Base-by-base conservation (phyloP, 1,140 invertebrate genomes). In the Papilio machaon region DNA sequence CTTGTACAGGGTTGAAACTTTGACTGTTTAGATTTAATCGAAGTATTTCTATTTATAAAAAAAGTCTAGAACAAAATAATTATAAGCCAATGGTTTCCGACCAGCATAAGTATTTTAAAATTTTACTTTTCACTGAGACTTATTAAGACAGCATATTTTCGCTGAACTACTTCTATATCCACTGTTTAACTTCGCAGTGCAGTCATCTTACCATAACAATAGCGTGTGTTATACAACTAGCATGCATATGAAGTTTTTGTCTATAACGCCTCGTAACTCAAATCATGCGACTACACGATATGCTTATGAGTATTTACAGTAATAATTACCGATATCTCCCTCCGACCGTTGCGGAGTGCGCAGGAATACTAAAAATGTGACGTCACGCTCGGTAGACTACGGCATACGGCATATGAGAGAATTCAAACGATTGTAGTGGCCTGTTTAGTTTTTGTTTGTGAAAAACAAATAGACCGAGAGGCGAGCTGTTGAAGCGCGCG, bases 391-490 rank as follows among this genome's bases (percentile, higher is more conserved):
- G 67, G 76, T 60, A 80, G 73, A 78, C 73, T 81, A 80, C 85
- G 81, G 83, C 83, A 90, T 87, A 88, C 88, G 85, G 23, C 23
- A 2, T 30, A 30, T 30, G 23, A 30, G 23, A 82, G 85, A 89
- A 88, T 88, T 88, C 85, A 88, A 89, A 87, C 74, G 75, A 73
- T 81, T 67, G 77, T 73, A 85, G 84, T 85, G 82, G 85, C 74
- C 54, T 54, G 81, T 73, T 70, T 70, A 70, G 47, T 80, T 84
- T 91, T 91, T 91, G 89, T 91, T 85, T 81, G 79, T 58, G 15
- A 58, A 73, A 67, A 75, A 82, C 87, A 91, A 91, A 92, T 92
- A 92, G 91, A 92, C 90, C 90, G 91, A 86, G 90, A 91, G 89
- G 79, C 78, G 82, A 86, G 80, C 86, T 87, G 87, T 80, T 89